Evolutionary conservation across 1,140 invertebrate genomes (phyloP), one percentile per base, ranked within the genome.

Genomic region (Drosophila asahinai): DNA sequence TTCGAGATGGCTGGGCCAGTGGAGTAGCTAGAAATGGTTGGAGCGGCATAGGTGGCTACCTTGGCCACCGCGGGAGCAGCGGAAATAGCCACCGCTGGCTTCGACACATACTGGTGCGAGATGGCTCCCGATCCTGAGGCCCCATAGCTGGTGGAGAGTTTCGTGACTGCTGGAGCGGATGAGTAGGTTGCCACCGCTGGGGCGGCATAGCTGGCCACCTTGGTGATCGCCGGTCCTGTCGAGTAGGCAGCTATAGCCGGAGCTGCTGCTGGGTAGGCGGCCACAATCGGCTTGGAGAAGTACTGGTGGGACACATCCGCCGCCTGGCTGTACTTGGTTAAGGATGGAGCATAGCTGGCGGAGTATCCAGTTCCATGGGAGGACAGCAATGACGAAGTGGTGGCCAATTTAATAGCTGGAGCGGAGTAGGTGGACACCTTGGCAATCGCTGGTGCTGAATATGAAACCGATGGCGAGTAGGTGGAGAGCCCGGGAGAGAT

Each of bases 91-190:
- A 90, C 45, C 6, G 84, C 76, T 1, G 89, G 89, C 47, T 90
- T 86, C 2, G 89, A 90, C 6, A 91, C 76, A 51, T 90, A 92
- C 51, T 92, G 84, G 60, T 90, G 83, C 3, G 91, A 92, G 3
- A 91, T 61, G 4, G 83, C 84, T 2, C 80, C 84, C 9, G 63
- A 54, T 27, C 71, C 81, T 11, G 64, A 70, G 15, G 52, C 47
- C 9, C 51, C 82, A 33, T 80, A 80, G 33, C 71, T 48, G 17
- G 79, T 65, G 42, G 68, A 63, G 22, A 75, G 52, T 36, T 87
- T 83, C 1, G 65, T 55, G 19, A 87, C n/a, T 14, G 67, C 70
- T 0, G 80, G 86, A 7, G 61, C 68, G 1, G 83, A 51, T 9
- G 83, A 72, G 45, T 87, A 89, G 17, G 74, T 77, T 15, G 68